Percentiles rank a stretch among this genome's conserved stretches.
These are phyloP conservation scores for Galeruca laticollis DNA, from an alignment of 2,888 invertebrate species.

Conservation along the genomic window DNA sequence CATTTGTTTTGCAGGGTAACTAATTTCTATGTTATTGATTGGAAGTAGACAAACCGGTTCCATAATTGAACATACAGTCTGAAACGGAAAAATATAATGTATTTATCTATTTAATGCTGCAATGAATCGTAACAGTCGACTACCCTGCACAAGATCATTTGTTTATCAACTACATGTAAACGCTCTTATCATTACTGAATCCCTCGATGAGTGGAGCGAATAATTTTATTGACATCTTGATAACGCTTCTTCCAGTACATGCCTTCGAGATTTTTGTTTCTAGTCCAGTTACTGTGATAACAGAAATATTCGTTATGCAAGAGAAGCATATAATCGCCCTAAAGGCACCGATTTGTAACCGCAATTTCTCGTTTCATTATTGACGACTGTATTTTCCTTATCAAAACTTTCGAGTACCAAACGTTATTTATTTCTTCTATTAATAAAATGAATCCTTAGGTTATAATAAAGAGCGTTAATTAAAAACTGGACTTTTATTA, in stretches of 20 bases:
- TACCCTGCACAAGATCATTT: not conserved
- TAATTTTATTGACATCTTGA: constrained; percentile 36
- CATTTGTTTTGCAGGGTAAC: no score
- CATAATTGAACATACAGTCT: no score
- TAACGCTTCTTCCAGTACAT: constrained; percentile 16
- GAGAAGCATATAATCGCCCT: not conserved
- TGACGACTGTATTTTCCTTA: not conserved
- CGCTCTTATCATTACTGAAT: not conserved
- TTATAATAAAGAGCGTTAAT: no score
- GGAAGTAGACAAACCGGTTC: no score
- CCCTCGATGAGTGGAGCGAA: constrained; percentile 17
- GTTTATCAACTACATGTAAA: constrained; percentile 12
- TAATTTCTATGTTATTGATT: no score
- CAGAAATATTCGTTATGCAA: constrained; percentile 10
- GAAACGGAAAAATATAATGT: no score
- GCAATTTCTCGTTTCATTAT: not conserved
- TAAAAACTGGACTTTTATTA: no score
- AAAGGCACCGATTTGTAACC: not conserved
- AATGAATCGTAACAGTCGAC: constrained; percentile 6
- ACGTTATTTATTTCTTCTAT: not conserved
- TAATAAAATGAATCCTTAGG: not conserved
- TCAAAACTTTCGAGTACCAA: not conserved
- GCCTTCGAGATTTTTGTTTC: constrained; percentile 20
- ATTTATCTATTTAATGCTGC: no score
- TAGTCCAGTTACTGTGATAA: constrained; percentile 20